Base-by-base conservation (phyloP, 1,140 invertebrate species). In the Vollenhovia emeryi region DNA sequence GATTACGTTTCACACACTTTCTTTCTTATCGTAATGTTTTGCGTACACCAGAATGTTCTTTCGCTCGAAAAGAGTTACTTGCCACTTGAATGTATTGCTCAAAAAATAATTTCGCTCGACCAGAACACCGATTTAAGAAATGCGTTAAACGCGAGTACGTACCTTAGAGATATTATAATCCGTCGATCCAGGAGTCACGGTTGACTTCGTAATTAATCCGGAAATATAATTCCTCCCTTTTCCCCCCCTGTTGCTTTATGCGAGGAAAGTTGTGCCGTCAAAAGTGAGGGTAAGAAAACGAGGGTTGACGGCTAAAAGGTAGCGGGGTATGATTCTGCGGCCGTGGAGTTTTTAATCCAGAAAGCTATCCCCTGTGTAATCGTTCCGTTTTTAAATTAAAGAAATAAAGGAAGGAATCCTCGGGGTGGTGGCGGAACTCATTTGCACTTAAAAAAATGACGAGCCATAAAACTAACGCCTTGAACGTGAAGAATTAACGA, bases 401-500 rank as follows among this genome's bases (percentile, higher is more conserved):
- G 92, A 93, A 93, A 92, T 92, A 92, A 93, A 92, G 92, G 90
- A 87, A 89, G 75, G 88, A n/a, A 89, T 89, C 86, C 36, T 66
- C 62, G 74, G 73, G 82, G 64, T 82, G 84, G 68, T 50, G 79
- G 84, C 79, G 87, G 89, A 94, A 94, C 93, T 94, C 93, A 94
- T 94, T 94, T 94, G 94, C 93, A 94, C 94, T 94, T 94, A 93
- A 94, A 94, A 94, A 94, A 94, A 94, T 94, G 93, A 94, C 92
- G 92, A 93, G 93, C 92, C 91, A 94, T 94, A 94, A 94, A 94
- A 94, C 93, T 94, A 94, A 94, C 93, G 91, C 89, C 92, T n/a
- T 79, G 87, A 88, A 87, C 85, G 86, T 89, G 87, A 86, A 87
- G 90, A 92, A 93, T 92, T 92, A 91, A 93, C 90, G 91, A 60